A percentile compares a stretch with the other conserved stretches of the same genome.
These are phyloP conservation scores for Manis crassicaudata DNA, from an alignment of 2,797 vertebrate species.

Conservation along the genomic window DNA sequence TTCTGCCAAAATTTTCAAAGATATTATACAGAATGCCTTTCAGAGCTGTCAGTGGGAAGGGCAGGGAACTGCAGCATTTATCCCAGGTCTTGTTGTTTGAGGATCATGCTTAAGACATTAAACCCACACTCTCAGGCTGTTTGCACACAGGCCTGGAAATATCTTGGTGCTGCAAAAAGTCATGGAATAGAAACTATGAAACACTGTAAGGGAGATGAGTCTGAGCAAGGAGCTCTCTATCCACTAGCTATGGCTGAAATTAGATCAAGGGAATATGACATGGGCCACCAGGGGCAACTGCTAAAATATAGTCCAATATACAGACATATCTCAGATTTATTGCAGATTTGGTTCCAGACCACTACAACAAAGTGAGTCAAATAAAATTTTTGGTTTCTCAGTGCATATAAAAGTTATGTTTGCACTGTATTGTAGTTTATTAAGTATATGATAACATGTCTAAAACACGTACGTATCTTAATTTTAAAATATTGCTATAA, in stretches of 20 bases:
- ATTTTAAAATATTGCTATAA: too few relatives aligned
- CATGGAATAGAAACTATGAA: not conserved
- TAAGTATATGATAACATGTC: too few relatives aligned
- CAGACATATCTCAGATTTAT: too few relatives aligned
- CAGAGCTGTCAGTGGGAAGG: not conserved
- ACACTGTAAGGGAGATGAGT: not conserved
- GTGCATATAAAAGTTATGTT: too few relatives aligned
- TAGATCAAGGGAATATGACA: not conserved
- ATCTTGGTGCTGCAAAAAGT: not conserved
- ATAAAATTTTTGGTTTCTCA: too few relatives aligned
- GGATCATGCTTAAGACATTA: not conserved
- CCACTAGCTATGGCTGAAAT: not conserved
- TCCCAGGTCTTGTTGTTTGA: not conserved
- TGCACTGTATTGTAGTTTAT: too few relatives aligned
- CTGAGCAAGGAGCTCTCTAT: not conserved
- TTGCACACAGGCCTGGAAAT: not conserved
- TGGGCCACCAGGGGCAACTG: not conserved
- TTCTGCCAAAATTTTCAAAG: not conserved
- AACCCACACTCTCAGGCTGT: not conserved
- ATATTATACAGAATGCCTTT: not conserved
- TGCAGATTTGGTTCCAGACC: too few relatives aligned
- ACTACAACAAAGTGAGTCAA: too few relatives aligned
- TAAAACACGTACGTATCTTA: too few relatives aligned
- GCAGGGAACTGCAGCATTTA: not conserved
- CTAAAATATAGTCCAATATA: not conserved